Evolutionary conservation across 2,797 vertebrate species (phyloP), one percentile per base, ranked within the genome.

Genomic region (Numenius phaeopus): DNA sequence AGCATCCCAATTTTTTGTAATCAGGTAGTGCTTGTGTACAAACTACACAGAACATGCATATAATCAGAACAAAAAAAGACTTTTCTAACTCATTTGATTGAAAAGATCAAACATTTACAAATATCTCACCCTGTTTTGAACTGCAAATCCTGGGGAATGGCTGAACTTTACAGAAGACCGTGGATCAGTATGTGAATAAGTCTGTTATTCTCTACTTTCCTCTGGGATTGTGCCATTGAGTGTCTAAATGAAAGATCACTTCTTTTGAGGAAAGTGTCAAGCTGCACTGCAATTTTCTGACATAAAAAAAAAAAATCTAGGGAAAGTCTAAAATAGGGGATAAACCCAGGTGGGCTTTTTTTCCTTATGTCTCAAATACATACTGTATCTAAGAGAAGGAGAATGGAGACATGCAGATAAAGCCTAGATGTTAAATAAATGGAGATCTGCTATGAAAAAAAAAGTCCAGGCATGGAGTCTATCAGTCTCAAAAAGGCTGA

Each of bases 71-170:
- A 86, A 80, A 64, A 64, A 90, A 92, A 86, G 66, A 69, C 7
- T 65, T 76, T 17, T 83, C 37, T 30, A 30, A 62, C 4, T 49
- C 62, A 79, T 62, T 92, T 96, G 80, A 79, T 62, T 79, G 22
- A 62, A 90, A 84, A 87, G 81, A 95, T 95, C 50, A 94, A 95
- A 70, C 26, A n/a, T 69, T 92, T 87, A 90, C 58, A 92, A 93
- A 94, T 96, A 87, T 32, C 49, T 97, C 73, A 55, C 66, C 14
- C 32, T 73, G 46, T 83, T 94, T 96, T 95, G 95, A 96, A 94
- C 94, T 93, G 73, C 73, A 96, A 89, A 87, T 92, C 94, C 83
- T 94, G 66, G 96, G 96, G 88, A 97, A 95, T 79, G 92, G 86
- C 73, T 96, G 94, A 97, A 95, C 96, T 96, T 97, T 96, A 89